These are phyloP conservation scores for Sitophilus oryzae DNA, from an alignment of 1,140 invertebrate genomes.

Conservation along the genomic window DNA sequence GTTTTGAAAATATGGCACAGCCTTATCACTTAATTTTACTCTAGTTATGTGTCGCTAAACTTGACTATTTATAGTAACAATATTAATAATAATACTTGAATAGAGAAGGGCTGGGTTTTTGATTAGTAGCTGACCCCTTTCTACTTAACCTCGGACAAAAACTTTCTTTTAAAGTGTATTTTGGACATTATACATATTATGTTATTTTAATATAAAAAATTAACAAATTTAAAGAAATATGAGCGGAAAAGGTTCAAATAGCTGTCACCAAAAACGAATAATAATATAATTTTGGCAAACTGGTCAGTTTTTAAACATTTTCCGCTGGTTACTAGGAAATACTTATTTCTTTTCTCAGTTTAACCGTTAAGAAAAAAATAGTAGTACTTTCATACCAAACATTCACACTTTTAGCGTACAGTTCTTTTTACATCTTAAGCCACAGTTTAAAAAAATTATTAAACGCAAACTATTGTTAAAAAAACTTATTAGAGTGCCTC, in stretches of 20 bases:
- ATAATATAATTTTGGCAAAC: too few species aligned
- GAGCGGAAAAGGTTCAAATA: background rate
- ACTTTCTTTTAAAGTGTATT: conserved; percentile 16
- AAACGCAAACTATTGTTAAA: background rate
- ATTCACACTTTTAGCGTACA: conserved; percentile 10
- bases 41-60: background rate
- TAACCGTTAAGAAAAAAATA: too few species aligned
- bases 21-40: background rate
- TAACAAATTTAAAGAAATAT: conserved; percentile 10
- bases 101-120: too few species aligned
- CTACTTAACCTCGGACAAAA: conserved; percentile 4
- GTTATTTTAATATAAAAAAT: conserved; percentile 12
- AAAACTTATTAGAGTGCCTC: too few species aligned
- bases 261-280: too few species aligned
- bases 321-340: too few species aligned
- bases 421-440: background rate
- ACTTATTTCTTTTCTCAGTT: too few species aligned
- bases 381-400: background rate
- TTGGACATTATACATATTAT: conserved; percentile 17
- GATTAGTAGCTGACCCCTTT: too few species aligned
- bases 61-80: conserved; percentile 6
- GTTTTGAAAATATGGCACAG: background rate
- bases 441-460: background rate
- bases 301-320: too few species aligned
- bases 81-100: conserved; percentile 9